Percentiles rank a stretch among this genome's conserved stretches.
Evolutionary conservation across 1,140 invertebrate genomes (phyloP).

Genomic region (Drosophila kanapiae): DNA sequence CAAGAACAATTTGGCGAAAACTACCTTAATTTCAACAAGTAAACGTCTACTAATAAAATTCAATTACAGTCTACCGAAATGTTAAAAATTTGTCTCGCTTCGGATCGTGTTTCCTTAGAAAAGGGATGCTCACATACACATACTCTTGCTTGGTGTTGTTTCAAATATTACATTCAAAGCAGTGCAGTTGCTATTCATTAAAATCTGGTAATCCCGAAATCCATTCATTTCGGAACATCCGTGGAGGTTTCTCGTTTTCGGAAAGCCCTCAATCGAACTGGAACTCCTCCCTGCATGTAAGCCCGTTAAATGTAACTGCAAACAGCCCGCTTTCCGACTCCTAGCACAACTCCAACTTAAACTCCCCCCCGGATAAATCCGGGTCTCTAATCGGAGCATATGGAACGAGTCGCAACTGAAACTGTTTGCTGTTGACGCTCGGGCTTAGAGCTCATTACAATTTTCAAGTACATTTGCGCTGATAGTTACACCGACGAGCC

Average conservation of each 20-base stretch:
- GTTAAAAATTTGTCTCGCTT: too few species aligned
- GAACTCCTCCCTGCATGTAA: constrained; percentile 36
- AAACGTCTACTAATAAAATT: too few species aligned
- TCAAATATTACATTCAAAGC: too few species aligned
- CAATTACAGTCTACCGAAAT: too few species aligned
- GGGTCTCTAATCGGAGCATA: constrained; percentile 72
- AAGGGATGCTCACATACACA: too few species aligned
- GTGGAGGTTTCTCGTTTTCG: background rate
- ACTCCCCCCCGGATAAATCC: background rate
- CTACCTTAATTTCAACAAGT: too few species aligned
- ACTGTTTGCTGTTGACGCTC: constrained; percentile 82
- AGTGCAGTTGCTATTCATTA: background rate
- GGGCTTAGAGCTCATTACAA: constrained; percentile 82
- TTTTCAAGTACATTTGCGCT: constrained; percentile 84
- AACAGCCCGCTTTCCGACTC: constrained; percentile 26
- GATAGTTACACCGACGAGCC: constrained; percentile 72
- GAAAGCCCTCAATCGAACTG: constrained; percentile 43
- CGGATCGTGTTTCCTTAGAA: too few species aligned
- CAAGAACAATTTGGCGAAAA: too few species aligned
- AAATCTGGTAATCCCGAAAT: background rate
- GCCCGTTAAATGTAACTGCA: constrained; percentile 62
- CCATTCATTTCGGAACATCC: background rate
- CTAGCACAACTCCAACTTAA: too few species aligned
- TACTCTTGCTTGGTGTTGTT: too few species aligned
- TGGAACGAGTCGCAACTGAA: constrained; percentile 58